These are phyloP conservation scores for Zaprionus gabonicus DNA, from an alignment of 1,140 invertebrate genomes.

Conservation along the genomic window DNA sequence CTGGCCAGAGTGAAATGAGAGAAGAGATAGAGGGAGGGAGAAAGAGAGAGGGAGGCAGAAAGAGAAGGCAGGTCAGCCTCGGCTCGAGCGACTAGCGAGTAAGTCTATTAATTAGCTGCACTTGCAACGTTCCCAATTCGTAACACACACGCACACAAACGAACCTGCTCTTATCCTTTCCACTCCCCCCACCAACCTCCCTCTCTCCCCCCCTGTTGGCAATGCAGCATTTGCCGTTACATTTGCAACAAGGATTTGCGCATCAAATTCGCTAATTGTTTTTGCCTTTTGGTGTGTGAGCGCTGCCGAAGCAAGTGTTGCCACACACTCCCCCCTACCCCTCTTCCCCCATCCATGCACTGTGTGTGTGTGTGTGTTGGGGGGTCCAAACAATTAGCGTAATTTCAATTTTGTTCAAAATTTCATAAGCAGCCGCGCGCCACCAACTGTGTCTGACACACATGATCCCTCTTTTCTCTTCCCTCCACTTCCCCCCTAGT, in stretches of 20 bases:
- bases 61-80: not conserved
- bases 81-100: conserved; percentile 5
- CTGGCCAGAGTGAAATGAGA: not conserved
- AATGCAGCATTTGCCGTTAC: conserved; percentile 23
- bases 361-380: not conserved
- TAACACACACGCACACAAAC: not conserved
- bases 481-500: not conserved
- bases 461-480: not conserved
- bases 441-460: conserved; percentile 35
- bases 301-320: not conserved
- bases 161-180: no score
- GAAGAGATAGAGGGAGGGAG: not conserved
- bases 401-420: conserved; percentile 84
- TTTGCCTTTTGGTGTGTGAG: conserved; percentile 55
- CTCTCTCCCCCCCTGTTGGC: not conserved
- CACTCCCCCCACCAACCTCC: not conserved
- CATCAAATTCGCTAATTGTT: conserved; percentile 83
- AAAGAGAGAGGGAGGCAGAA: not conserved
- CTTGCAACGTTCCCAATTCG: conserved; percentile 12
- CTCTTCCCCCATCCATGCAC: not conserved
- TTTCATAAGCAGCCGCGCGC: conserved; percentile 75
- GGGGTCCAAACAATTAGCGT: conserved; percentile 83
- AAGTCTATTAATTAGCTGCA: conserved; percentile 6
- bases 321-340: not conserved
- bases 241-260: conserved; percentile 72